Percentiles rank a stretch among this genome's conserved stretches.
Evolutionary conservation across 1,140 invertebrate species (phyloP).

Genomic region (Bombus cullumanus): DNA sequence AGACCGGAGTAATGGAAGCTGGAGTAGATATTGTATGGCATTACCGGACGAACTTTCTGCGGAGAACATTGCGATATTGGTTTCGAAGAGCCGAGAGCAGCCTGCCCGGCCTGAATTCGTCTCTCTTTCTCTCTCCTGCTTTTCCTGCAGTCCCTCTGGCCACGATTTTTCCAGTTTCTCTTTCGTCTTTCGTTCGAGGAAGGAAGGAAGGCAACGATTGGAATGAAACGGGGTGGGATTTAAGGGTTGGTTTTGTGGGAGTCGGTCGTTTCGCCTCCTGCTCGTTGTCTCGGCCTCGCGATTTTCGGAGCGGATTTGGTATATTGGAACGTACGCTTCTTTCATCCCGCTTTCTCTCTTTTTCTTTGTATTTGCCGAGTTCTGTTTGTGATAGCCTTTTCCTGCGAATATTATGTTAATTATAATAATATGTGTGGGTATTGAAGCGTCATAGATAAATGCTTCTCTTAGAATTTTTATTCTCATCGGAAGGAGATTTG

Average conservation of each 20-base stretch:
- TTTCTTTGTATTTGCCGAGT: neutral
- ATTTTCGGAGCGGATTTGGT: conserved; percentile 7
- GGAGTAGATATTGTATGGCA: conserved; percentile 80
- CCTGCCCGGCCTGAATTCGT: conserved; percentile 48
- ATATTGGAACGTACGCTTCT: neutral
- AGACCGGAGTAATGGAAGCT: conserved; percentile 81
- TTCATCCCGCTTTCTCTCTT: neutral
- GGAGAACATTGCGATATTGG: conserved; percentile 80
- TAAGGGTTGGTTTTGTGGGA: conserved; percentile 28
- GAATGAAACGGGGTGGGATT: conserved; percentile 24
- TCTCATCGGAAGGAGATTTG: too few relatives aligned
- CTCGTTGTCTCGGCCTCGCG: neutral
- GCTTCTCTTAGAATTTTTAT: too few relatives aligned
- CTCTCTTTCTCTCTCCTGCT: conserved; percentile 1
- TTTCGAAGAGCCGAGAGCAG: conserved; percentile 69
- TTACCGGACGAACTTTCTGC: conserved; percentile 80
- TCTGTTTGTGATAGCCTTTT: too few relatives aligned
- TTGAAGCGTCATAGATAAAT: too few relatives aligned
- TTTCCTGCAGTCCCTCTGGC: neutral
- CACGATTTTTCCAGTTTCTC: conserved; percentile 21
- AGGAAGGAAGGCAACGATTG: conserved; percentile 33
- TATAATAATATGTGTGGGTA: too few relatives aligned
- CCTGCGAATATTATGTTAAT: too few relatives aligned
- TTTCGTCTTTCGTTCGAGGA: conserved; percentile 15
- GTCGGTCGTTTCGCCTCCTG: neutral